Evolutionary conservation across 2,797 vertebrate genomes (phyloP).

Genomic region (Rallus crepitans): DNA sequence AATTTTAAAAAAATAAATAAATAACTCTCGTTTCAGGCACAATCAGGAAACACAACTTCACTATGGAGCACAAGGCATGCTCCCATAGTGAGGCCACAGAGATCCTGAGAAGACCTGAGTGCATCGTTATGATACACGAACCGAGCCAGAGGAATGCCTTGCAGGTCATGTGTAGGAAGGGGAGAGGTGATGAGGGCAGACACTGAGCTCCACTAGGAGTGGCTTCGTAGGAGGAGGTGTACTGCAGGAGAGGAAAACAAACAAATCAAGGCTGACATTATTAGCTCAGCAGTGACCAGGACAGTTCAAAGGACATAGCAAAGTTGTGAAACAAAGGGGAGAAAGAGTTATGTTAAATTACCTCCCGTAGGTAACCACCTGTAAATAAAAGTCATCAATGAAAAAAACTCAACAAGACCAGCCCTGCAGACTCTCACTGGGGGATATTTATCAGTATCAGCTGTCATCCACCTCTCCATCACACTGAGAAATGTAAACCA

Average conservation of each 20-base stretch:
- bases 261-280: background rate
- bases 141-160: background rate
- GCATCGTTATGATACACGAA: background rate
- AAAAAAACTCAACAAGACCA: background rate
- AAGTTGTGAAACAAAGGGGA: background rate
- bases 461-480: background rate
- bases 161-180: background rate
- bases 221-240: background rate
- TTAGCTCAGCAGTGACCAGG: background rate
- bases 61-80: background rate
- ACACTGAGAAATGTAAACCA: background rate
- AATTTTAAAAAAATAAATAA: background rate
- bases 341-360: background rate
- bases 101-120: background rate
- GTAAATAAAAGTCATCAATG: background rate
- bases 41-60: background rate
- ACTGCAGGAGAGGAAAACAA: background rate
- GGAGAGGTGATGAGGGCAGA: background rate
- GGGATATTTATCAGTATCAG: background rate
- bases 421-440: background rate
- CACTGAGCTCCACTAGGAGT: background rate
- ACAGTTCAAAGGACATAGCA: background rate
- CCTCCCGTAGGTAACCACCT: background rate
- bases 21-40: background rate
- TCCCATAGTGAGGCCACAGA: background rate